A percentile compares a stretch with the other conserved stretches of the same genome.
Conservation (phyloP, 2,797 vertebrate species). For the Poecilia wingei region DNA sequence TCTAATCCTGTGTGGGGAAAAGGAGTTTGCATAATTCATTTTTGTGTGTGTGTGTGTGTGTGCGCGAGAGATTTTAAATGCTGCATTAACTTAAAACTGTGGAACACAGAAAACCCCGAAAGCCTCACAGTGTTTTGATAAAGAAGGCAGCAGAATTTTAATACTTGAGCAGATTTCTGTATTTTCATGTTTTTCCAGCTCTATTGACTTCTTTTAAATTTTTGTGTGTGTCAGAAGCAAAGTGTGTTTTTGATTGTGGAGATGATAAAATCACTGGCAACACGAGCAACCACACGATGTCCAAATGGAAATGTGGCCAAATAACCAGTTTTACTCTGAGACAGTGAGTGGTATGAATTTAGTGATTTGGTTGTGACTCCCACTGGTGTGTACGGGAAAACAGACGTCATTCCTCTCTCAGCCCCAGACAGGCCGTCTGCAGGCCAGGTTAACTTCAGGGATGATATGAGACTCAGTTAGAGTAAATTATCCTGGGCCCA, state of each 20-base stretch:
- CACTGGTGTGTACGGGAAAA: background rate
- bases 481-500: too few relatives aligned
- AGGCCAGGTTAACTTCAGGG: background rate
- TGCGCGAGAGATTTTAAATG: slow-evolving; percentile 20
- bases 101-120: slow-evolving; percentile 11
- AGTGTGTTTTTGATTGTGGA: background rate
- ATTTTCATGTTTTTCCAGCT: slow-evolving; percentile 1
- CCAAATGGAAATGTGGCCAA: background rate
- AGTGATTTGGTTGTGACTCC: background rate
- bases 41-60: slow-evolving; percentile 1
- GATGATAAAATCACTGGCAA: background rate
- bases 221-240: background rate
- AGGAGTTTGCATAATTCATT: slow-evolving; percentile 66
- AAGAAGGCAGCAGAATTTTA: slow-evolving; percentile 18
- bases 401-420: background rate
- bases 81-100: slow-evolving; percentile 39
- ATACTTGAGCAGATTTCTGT: slow-evolving; percentile 15
- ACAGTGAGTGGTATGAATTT: background rate
- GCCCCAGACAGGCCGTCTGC: background rate
- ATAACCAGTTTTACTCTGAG: background rate
- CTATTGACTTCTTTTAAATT: background rate
- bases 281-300: background rate
- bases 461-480: background rate
- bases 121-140: slow-evolving; percentile 22
- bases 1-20: slow-evolving; percentile 52